These are phyloP conservation scores for Monomorium pharaonis DNA, from an alignment of 1,140 invertebrate species.

Conservation along the genomic window DNA sequence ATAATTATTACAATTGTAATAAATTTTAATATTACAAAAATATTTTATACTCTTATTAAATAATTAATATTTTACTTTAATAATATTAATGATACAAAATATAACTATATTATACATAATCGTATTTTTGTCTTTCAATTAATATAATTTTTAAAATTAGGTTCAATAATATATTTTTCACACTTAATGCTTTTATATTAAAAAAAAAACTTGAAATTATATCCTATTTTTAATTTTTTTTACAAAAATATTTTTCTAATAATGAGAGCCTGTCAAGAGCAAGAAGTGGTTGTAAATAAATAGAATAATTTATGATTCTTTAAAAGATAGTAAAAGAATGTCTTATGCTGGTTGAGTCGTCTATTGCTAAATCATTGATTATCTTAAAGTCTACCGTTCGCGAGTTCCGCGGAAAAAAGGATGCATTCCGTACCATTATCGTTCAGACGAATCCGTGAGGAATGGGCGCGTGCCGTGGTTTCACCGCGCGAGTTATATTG, in stretches of 20 bases:
- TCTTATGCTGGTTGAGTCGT: background rate
- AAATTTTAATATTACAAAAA: slow-evolving; percentile 13
- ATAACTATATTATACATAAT: too few species aligned
- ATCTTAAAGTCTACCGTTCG: background rate
- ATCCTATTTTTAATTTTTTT: background rate
- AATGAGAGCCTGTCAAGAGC: background rate
- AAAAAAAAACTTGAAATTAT: background rate
- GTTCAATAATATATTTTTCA: background rate
- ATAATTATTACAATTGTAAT: background rate
- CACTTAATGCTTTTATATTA: background rate
- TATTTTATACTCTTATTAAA: background rate
- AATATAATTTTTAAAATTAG: background rate
- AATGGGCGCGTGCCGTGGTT: slow-evolving; percentile 18
- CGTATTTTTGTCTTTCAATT: background rate
- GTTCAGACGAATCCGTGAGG: slow-evolving; percentile 25
- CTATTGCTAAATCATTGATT: background rate
- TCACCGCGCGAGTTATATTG: slow-evolving; percentile 1
- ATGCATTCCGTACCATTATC: slow-evolving; percentile 32
- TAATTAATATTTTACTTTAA: too few species aligned
- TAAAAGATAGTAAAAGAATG: background rate
- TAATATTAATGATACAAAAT: too few species aligned
- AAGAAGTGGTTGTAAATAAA: background rate
- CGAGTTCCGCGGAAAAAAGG: background rate
- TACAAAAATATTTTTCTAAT: background rate
- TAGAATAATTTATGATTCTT: background rate